Evolutionary conservation across 2,888 invertebrate genomes (phyloP).

Genomic region (Hololepta plana): DNA sequence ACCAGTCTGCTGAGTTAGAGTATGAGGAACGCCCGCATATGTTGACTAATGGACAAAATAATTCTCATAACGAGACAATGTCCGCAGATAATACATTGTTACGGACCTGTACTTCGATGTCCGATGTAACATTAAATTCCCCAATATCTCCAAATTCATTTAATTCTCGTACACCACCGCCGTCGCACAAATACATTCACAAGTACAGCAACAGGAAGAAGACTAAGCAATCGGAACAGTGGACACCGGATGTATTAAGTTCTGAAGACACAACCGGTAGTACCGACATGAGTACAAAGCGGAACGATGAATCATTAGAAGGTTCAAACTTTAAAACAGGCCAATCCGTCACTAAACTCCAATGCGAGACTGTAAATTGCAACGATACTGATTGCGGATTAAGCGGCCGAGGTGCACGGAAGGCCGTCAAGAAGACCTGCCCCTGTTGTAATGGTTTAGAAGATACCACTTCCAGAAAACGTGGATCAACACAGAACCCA

Average conservation of each 20-base stretch:
- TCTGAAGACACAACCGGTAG: conserved; percentile 23
- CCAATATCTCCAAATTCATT: conserved; percentile 24
- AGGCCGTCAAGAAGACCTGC: conserved; percentile 23
- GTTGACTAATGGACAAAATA: conserved; percentile 21
- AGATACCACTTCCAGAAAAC: conserved; percentile 8
- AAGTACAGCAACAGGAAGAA: conserved; percentile 27
- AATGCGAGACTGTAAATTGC: too few relatives aligned
- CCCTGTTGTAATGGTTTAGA: conserved; percentile 24
- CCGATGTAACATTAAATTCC: conserved; percentile 26
- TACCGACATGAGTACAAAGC: conserved; percentile 13
- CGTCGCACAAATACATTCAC: conserved; percentile 25
- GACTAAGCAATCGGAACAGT: conserved; percentile 15
- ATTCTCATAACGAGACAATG: conserved; percentile 16
- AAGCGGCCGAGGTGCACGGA: conserved; percentile 22
- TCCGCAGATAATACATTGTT: conserved; percentile 24
- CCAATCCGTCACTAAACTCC: too few relatives aligned
- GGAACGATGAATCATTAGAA: too few relatives aligned
- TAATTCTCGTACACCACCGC: conserved; percentile 17
- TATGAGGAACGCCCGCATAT: conserved; percentile 18
- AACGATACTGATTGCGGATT: conserved; percentile 17
- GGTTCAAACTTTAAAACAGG: too few relatives aligned
- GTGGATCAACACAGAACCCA: conserved; percentile 14
- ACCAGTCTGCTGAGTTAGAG: conserved; percentile 17
- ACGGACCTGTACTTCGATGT: conserved; percentile 24
- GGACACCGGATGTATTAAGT: conserved; percentile 20